Percentiles rank a stretch among this genome's conserved stretches.
Evolutionary conservation across 2,797 vertebrate genomes (phyloP).

Genomic region (Spinus olivaceus): DNA sequence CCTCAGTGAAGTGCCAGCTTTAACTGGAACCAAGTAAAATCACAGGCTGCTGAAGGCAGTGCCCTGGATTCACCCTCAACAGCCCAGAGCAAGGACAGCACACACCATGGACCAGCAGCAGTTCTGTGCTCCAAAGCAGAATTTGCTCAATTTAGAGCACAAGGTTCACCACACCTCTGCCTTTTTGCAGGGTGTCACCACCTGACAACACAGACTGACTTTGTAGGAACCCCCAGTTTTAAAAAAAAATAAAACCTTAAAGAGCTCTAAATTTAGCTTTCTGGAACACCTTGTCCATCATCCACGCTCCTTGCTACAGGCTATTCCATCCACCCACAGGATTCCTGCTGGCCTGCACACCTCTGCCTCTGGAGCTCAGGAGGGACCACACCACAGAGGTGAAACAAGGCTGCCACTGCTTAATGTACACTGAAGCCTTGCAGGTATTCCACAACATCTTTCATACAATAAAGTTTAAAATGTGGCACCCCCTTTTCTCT

Average conservation of each 20-base stretch:
- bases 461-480: neutral
- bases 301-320: neutral
- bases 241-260: neutral
- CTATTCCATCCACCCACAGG: neutral
- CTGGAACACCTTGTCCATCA: neutral
- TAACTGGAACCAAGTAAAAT: neutral
- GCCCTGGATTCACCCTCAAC: neutral
- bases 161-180: neutral
- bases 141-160: neutral
- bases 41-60: neutral
- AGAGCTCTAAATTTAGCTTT: neutral
- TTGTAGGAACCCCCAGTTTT: neutral
- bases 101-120: fast-evolving
- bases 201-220: neutral
- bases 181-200: neutral
- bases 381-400: neutral
- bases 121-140: neutral
- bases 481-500: neutral
- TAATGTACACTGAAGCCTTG: neutral
- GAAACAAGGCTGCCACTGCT: neutral
- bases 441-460: neutral
- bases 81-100: neutral
- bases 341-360: neutral
- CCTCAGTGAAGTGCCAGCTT: neutral
- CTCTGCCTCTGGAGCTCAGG: neutral